Evolutionary conservation across 2,113 vertebrate genomes (phyloP).

Genomic region (Corapipo altera): DNA sequence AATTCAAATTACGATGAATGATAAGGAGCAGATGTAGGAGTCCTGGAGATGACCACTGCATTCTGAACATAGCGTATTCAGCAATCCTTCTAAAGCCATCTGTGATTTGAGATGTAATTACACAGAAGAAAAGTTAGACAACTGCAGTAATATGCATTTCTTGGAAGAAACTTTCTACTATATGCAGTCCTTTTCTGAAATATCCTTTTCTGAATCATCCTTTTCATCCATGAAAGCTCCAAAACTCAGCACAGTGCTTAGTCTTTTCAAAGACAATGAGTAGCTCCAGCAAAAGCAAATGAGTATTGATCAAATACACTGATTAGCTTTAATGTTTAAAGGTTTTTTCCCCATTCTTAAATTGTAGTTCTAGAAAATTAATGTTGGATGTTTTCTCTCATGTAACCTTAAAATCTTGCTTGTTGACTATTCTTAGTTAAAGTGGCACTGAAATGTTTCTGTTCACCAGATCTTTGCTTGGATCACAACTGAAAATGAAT

Average conservation of each 20-base stretch:
- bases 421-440: neutral
- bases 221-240: neutral
- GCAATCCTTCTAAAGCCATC: neutral
- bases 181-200: neutral
- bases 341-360: neutral
- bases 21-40: neutral
- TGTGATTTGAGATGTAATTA: neutral
- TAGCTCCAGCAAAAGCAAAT: neutral
- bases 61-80: neutral
- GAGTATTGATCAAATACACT: neutral
- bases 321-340: neutral
- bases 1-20: neutral
- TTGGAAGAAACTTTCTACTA: neutral
- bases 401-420: neutral
- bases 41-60: neutral
- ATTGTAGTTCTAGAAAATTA: neutral
- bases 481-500: neutral
- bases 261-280: neutral
- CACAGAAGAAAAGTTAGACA: neutral
- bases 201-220: neutral
- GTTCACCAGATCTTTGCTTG: neutral
- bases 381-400: neutral
- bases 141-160: neutral
- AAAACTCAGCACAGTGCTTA: neutral
- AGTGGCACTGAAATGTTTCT: neutral